phyloP scores from a whole-genome alignment of 2,113 vertebrate species.

The Chrysochloris asiatica region DNA sequence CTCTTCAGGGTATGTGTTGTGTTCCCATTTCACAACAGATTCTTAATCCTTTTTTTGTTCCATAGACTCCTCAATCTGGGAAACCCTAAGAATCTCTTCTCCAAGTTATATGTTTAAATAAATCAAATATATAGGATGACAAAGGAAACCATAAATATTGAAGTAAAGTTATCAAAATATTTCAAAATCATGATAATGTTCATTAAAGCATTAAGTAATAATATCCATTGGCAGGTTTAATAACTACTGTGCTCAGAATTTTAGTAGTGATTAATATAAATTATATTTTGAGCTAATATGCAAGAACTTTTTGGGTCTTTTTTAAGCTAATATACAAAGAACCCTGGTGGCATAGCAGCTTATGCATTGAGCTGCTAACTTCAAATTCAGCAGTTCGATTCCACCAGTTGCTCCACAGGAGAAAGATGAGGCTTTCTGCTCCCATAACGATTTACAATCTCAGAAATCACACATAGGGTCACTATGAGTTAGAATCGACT shows the following conservation, averaged over 20 bases:
- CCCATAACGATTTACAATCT: too few relatives aligned
- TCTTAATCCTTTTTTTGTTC: background rate
- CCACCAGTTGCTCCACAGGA: too few relatives aligned
- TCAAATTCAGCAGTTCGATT: too few relatives aligned
- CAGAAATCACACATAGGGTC: too few relatives aligned
- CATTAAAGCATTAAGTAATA: conserved; percentile 22
- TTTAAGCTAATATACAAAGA: too few relatives aligned
- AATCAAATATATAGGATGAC: background rate
- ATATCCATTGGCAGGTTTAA: background rate
- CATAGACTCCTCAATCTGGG: background rate
- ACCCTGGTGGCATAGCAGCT: too few relatives aligned
- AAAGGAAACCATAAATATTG: background rate
- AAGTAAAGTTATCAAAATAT: conserved; percentile 14
- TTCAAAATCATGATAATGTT: background rate
- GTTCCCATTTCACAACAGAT: background rate
- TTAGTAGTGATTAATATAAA: background rate
- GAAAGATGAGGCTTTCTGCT: too few relatives aligned
- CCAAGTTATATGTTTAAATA: conserved; percentile 41
- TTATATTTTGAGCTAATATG: conserved; percentile 22
- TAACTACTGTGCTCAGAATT: conserved; percentile 7
- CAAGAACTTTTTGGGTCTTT: too few relatives aligned
- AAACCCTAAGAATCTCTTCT: background rate
- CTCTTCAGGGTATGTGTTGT: background rate
- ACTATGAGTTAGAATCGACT: too few relatives aligned
- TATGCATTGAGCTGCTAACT: too few relatives aligned